Evolutionary conservation across 2,888 invertebrate species (phyloP).

Genomic region (Malthinus flaveolus): DNA sequence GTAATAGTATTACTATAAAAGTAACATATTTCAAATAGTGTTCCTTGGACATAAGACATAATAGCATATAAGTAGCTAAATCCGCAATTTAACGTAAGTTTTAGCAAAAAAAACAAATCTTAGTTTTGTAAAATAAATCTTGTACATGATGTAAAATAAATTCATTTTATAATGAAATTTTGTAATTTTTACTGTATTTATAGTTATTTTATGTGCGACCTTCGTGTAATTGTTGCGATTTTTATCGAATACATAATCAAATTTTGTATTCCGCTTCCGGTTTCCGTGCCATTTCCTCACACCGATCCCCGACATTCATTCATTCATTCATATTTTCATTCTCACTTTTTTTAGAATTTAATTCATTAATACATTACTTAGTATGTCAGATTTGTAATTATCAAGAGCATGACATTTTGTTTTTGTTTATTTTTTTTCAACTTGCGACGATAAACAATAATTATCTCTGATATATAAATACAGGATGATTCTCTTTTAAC

Average conservation of each 20-base stretch:
- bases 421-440: too few relatives aligned
- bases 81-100: not conserved
- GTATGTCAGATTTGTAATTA: too few relatives aligned
- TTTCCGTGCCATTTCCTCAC: constrained; percentile 43
- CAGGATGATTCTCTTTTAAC: too few relatives aligned
- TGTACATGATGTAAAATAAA: not conserved
- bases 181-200: not conserved
- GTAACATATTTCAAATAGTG: constrained; percentile 1
- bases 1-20: constrained; percentile 3
- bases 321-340: not conserved
- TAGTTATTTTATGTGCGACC: constrained; percentile 33
- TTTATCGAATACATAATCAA: constrained; percentile 39
- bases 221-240: constrained; percentile 38
- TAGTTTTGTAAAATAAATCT: constrained; percentile 2
- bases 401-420: too few relatives aligned
- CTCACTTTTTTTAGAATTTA: too few relatives aligned
- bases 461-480: too few relatives aligned
- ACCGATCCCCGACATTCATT: constrained; percentile 26
- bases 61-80: too few relatives aligned
- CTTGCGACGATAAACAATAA: too few relatives aligned
- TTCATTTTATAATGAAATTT: too few relatives aligned
- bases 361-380: too few relatives aligned
- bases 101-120: not conserved
- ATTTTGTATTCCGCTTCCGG: constrained; percentile 43
- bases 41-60: constrained; percentile 1